phyloP scores from a whole-genome alignment of 2,113 vertebrate species.

The Labrus mixtus region DNA sequence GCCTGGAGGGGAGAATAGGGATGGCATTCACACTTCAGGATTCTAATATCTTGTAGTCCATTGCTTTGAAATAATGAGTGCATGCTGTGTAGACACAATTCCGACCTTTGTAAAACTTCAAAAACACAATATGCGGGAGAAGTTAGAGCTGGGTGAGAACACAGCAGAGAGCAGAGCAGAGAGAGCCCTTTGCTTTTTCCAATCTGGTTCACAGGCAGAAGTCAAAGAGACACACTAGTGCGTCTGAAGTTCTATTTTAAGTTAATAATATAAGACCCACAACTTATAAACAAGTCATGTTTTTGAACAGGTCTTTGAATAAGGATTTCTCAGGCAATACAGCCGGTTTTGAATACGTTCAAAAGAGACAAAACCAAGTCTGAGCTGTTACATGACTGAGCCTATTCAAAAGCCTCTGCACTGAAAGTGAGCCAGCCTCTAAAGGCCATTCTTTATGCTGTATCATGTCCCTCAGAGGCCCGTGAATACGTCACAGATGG shows the following conservation, averaged over 20 bases:
- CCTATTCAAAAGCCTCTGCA: background rate
- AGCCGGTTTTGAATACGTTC: background rate
- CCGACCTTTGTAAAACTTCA: conserved; percentile 18
- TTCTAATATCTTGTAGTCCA: conserved; percentile 5
- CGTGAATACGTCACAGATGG: conserved; percentile 18
- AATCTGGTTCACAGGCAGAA: background rate
- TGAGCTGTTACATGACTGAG: background rate
- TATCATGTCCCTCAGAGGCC: conserved; percentile 7
- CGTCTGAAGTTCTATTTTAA: background rate
- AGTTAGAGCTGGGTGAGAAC: background rate
- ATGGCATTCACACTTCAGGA: conserved; percentile 29
- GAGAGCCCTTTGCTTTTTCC: background rate
- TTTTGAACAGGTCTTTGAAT: background rate
- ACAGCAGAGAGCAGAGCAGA: background rate
- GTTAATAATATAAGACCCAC: conserved; percentile 3
- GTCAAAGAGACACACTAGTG: background rate
- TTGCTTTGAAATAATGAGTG: conserved; percentile 10
- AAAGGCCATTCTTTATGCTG: conserved; percentile 15
- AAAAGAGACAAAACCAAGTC: background rate
- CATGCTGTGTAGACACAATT: background rate
- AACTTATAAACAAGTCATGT: background rate
- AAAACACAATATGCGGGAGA: background rate
- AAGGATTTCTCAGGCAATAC: background rate
- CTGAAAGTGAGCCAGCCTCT: background rate
- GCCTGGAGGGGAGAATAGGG: conserved; percentile 7